Conservation (phyloP, 2,888 invertebrate genomes). For the Allophyes oxyacanthae region DNA sequence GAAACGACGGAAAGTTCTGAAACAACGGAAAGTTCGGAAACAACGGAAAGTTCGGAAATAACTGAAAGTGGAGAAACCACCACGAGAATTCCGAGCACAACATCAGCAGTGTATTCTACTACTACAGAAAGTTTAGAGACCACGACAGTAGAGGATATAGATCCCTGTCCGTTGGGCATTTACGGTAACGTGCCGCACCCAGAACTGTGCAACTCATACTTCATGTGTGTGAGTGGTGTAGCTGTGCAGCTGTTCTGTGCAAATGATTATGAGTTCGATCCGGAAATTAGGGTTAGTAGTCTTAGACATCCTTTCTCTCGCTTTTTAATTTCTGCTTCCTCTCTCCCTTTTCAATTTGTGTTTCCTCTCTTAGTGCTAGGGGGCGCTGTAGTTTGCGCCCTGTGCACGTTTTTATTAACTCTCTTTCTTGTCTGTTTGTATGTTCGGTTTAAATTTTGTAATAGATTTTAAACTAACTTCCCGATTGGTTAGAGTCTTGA, state of each 20-base stretch:
- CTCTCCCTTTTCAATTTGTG: no score
- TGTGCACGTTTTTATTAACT: no score
- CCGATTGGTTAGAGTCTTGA: no score
- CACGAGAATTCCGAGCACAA: constrained; percentile 2
- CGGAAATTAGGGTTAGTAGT: constrained; percentile 38
- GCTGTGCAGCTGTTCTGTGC: constrained; percentile 59
- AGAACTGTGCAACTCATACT: constrained; percentile 63
- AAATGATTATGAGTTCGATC: constrained; percentile 64
- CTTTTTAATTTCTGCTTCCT: no score
- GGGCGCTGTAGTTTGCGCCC: no score
- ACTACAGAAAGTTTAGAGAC: constrained; percentile 14
- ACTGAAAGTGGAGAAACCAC: constrained; percentile 8
- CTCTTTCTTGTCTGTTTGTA: no score
- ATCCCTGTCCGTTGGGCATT: constrained; percentile 57
- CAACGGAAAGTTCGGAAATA: constrained; percentile 5
- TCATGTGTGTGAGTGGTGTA: constrained; percentile 63
- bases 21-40: no score
- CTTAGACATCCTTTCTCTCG: no score
- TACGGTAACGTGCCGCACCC: constrained; percentile 68
- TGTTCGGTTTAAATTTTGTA: no score
- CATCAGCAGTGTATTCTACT: background rate
- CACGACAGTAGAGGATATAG: constrained; percentile 1
- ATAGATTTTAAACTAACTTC: no score
- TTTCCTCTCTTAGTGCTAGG: no score
- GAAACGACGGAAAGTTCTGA: constrained; percentile 3